These are phyloP conservation scores for Martes martes DNA, from an alignment of 2,113 vertebrate genomes.

Conservation along the genomic window DNA sequence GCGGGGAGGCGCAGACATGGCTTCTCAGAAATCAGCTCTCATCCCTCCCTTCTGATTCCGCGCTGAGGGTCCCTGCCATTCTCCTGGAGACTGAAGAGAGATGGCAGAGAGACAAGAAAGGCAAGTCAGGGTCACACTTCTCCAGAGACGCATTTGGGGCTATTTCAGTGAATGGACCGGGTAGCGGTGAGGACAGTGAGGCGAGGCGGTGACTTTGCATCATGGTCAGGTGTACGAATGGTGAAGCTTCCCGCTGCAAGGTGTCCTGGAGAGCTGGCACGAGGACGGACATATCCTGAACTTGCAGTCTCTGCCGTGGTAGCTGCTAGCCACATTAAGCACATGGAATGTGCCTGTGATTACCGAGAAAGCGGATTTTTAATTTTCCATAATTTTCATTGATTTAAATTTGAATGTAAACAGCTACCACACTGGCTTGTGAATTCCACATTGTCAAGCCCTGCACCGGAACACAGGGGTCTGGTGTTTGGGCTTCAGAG, in stretches of 20 bases:
- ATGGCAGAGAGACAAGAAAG: neutral
- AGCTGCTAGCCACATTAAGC: neutral
- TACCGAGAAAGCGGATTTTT: neutral
- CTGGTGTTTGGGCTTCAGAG: neutral
- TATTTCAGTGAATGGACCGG: neutral
- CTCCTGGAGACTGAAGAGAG: neutral
- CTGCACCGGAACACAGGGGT: too few relatives aligned
- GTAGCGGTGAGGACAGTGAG: neutral
- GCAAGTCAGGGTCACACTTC: neutral
- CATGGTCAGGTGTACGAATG: neutral
- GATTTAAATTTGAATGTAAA: neutral
- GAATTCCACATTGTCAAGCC: neutral
- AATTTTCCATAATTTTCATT: neutral
- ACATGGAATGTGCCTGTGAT: neutral
- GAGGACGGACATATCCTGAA: neutral
- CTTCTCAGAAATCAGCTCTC: neutral
- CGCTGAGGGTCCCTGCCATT: neutral
- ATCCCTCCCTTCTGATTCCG: neutral
- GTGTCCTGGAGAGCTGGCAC: rapidly evolving
- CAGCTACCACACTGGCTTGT: neutral
- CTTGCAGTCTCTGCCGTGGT: neutral
- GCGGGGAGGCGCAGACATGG: rapidly evolving
- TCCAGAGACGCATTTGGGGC: neutral
- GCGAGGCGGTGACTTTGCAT: neutral
- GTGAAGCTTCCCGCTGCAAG: neutral